Base-by-base conservation (phyloP, 2,888 invertebrate species). In the Zeuzera pyrina region DNA sequence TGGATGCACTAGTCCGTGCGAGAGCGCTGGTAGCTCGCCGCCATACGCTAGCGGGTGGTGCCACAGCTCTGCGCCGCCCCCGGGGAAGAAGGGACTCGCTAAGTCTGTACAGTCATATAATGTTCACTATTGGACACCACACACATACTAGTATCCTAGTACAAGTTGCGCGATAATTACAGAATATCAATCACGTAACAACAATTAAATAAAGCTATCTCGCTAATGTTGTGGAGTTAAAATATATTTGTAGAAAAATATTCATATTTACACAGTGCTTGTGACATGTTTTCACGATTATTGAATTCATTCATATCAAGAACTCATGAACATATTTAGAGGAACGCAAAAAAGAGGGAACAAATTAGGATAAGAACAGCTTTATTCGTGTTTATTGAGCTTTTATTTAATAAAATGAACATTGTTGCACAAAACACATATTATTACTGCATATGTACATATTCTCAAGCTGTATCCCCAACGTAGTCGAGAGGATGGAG, bases 71-170 rank as follows among this genome's bases (percentile, higher is more conserved):
- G 95, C 94, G 52, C 92, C 95, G 39, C 81, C 70, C 77, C 87
- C 83, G 54, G 96, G 95, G 89, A 97, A 95, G 90, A 97, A 96
- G 59, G 96, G 95, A 60, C 94, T 92, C 68, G 95, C 95, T 88
- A 97, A 86, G 87, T 97, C 97, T 94, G 90, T 47, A 85, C 25
- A 25, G 13, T 25, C 25, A 13, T 11, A 8, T 19, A n/a, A n/a
- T n/a, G n/a, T n/a, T n/a, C 33, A 35, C 38, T 48, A 48, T 40
- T 36, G 36, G 24, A 37, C 33, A 37, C 26, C 24, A 42, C 19
- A 31, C 16, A 24, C 42, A 37, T 31, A 41, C 40, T 33, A 35
- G 36, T 44, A 45, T 44, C 37, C 43, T 36, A 42, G 43, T 50
- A 33, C 12, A 31, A 32, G 28, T 23, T n/a, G n/a, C n/a, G n/a